A percentile compares a stretch with the other conserved stretches of the same genome.
Conservation (phyloP, 2,113 vertebrate species). For the Forbesichthys agassizii region DNA sequence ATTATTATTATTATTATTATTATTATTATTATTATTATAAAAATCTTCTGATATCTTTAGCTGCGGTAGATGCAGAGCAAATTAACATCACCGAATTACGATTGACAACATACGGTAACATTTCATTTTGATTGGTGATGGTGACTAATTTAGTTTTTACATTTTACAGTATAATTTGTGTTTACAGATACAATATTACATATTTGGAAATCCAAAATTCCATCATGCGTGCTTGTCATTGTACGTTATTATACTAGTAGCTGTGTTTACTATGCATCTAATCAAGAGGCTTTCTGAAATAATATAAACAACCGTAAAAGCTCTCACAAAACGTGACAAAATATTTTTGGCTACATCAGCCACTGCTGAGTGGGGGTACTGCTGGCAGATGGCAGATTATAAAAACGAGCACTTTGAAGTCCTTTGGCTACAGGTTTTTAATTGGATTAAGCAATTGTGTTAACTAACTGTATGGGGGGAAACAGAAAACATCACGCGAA, state of each 20-base stretch:
- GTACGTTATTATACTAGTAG: background rate
- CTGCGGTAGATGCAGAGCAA: background rate
- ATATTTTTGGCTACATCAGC: background rate
- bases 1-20: no score
- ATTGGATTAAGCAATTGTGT: constrained; percentile 55
- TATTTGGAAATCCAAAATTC: background rate
- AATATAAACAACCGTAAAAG: background rate
- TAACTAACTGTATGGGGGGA: constrained; percentile 1
- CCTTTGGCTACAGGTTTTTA: constrained; percentile 57
- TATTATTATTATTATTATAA: no score
- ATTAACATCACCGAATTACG: background rate
- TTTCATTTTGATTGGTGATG: background rate
- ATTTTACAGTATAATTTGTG: background rate
- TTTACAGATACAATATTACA: background rate
- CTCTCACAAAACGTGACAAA: no score
- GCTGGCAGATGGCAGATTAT: constrained; percentile 63
- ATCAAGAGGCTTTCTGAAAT: background rate
- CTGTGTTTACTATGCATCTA: background rate
- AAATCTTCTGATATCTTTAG: no score
- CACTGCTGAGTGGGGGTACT: background rate
- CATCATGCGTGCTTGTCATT: background rate
- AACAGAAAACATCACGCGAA: constrained; percentile 1
- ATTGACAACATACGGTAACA: background rate
- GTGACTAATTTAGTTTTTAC: no score
- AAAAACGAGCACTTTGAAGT: constrained; percentile 46